phyloP scores from a whole-genome alignment of 2,113 vertebrate species.

The Maccullochella peelii region DNA sequence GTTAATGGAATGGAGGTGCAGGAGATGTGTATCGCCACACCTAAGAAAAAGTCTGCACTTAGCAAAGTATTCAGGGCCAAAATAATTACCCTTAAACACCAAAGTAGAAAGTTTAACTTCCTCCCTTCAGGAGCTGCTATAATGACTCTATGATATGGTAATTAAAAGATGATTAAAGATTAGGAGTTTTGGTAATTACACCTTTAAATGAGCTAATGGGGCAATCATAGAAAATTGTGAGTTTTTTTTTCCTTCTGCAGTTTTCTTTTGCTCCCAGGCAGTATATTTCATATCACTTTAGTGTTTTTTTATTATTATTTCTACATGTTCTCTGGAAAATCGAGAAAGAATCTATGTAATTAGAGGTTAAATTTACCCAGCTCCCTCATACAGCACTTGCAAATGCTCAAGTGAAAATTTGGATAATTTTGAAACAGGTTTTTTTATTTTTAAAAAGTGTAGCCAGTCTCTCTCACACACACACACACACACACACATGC shows the following conservation, averaged over 20 bases:
- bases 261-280: conserved; percentile 41
- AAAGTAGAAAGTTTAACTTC: conserved; percentile 75
- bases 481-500: not conserved
- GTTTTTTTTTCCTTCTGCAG: conserved; percentile 19
- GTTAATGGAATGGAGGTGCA: conserved; percentile 68
- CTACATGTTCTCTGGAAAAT: conserved; percentile 31
- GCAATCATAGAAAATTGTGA: conserved; percentile 73
- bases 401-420: conserved; percentile 6
- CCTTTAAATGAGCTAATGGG: conserved; percentile 76
- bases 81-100: conserved; percentile 77
- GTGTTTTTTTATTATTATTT: conserved; percentile 4
- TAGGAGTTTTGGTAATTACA: conserved; percentile 79
- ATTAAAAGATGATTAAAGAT: conserved; percentile 81
- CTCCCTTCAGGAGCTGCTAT: conserved; percentile 71
- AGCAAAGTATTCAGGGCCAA: conserved; percentile 66
- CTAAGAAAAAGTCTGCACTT: conserved; percentile 57
- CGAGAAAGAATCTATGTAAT: conserved; percentile 14
- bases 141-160: conserved; percentile 77
- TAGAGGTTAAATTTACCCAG: conserved; percentile 8
- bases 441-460: not conserved
- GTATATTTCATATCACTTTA: conserved; percentile 33
- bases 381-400: not conserved
- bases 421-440: not conserved
- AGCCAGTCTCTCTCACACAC: not conserved
- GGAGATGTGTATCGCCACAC: conserved; percentile 68